Evolutionary conservation across 2,888 invertebrate genomes (phyloP), one percentile per base, ranked within the genome.

Genomic region (Synergus laeviventris): DNA sequence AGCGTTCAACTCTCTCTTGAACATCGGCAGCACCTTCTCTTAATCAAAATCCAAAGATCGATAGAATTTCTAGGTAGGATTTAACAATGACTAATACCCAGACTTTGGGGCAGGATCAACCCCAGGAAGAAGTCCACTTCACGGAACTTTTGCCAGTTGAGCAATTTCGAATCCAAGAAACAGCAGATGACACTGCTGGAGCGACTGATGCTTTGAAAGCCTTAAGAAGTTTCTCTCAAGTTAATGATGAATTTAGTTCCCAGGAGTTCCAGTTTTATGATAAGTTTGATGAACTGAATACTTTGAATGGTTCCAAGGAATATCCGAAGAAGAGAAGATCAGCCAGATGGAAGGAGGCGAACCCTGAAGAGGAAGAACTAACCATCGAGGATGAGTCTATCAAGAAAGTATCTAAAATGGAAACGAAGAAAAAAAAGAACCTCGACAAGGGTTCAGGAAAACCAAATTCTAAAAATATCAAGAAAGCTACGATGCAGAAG

Each of bases 131-230:
- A 42, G 81, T 90, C 21, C 86, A 91, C 31, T 79, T 90, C 24
- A 91, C 91, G 24, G 91, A 91, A 79, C 77, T 91, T 21, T 78
- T 86, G 16, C 91, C 91, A 14, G 91, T 91, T 7, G 86, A 89
- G 59, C 89, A 88, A 36, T 91, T 89, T 8, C 78, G 87, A 8
- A 87, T 90, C 14, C 81, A 84, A 16, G 85, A 86, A 36, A 83
- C 80, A 45, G 74, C 74, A 4, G 79, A 81, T 60, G 84, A 84
- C 60, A 84, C 83, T 24, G 86, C 59, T 9, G 84, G 85, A 21
- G 83, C 84, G 2, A 89, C 89, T 1, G 91, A 91, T 54, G 91
- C 89, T 0, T 79, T 91, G 0, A 87, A 86, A 54, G 89, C 87
- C 8, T 81, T 91, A 1, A 76, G 89, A 36, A 89, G 90, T 76